Percentiles rank a stretch among this genome's conserved stretches.
These are phyloP conservation scores for Danio kyathit DNA, from an alignment of 2,797 vertebrate species.

Conservation along the genomic window DNA sequence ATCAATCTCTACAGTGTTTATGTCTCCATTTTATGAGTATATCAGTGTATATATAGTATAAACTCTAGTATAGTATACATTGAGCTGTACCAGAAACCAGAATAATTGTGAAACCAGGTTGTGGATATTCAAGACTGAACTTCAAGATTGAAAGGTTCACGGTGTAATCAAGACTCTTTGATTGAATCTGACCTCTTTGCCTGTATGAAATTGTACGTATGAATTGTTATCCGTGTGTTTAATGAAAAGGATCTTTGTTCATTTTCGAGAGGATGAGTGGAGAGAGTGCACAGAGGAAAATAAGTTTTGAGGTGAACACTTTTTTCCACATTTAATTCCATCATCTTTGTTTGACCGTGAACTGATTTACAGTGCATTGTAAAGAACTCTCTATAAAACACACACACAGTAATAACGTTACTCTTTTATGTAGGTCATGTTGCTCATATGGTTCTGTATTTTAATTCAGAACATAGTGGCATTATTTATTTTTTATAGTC, in stretches of 20 bases:
- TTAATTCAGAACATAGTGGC: neutral
- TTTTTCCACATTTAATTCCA: slow-evolving; percentile 63
- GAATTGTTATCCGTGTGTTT: neutral
- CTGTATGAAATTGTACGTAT: neutral
- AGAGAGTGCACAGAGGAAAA: slow-evolving; percentile 4
- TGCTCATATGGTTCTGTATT: neutral
- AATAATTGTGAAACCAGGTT: neutral
- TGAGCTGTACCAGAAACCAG: neutral
- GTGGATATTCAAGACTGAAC: neutral
- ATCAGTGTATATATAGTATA: neutral
- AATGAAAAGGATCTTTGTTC: neutral
- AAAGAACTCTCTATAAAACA: slow-evolving; percentile 3
- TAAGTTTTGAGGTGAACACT: slow-evolving; percentile 62
- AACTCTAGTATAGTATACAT: too few species aligned
- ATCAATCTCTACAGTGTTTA: too few species aligned
- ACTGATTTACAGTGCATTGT: slow-evolving; percentile 60
- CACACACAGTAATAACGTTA: neutral
- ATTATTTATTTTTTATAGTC: neutral
- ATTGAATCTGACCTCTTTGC: slow-evolving; percentile 6
- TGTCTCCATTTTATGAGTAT: slow-evolving; percentile 15
- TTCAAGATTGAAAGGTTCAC: neutral
- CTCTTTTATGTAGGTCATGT: neutral
- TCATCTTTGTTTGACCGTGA: slow-evolving; percentile 72
- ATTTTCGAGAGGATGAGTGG: neutral
- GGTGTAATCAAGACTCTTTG: neutral